Evolutionary conservation across 1,140 invertebrate species (phyloP).

Genomic region (Cotesia chilonis): DNA sequence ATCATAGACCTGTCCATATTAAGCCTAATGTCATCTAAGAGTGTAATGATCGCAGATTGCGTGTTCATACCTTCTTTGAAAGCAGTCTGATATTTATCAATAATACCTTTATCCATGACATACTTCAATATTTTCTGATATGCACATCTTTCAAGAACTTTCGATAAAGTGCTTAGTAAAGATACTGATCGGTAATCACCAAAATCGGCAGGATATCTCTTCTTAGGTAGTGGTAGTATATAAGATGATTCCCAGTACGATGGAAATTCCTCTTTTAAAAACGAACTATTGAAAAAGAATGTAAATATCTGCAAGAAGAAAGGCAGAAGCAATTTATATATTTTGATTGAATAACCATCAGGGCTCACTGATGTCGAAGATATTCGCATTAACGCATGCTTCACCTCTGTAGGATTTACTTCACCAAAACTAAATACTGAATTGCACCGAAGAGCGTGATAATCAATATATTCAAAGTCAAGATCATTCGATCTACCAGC

Average conservation of each 20-base stretch:
- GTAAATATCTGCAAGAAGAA: background rate
- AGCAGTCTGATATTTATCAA: conserved; percentile 18
- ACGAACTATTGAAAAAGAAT: conserved; percentile 18
- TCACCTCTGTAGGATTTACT: background rate
- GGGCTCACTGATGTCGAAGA: background rate
- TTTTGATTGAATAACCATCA: conserved; percentile 9
- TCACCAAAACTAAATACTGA: conserved; percentile 6
- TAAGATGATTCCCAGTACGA: background rate
- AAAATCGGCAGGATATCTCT: background rate
- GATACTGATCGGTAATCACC: conserved; percentile 26
- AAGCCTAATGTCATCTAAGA: conserved; percentile 28
- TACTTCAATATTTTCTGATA: conserved; percentile 5
- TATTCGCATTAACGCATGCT: background rate
- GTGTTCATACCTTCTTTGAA: conserved; percentile 24
- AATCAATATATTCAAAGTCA: background rate
- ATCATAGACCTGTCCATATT: conserved; percentile 24
- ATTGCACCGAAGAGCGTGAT: too few species aligned
- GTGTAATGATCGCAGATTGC: conserved; percentile 27
- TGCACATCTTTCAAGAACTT: conserved; percentile 27
- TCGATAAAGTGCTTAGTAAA: conserved; percentile 21
- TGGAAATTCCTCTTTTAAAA: background rate
- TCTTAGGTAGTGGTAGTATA: conserved; percentile 2
- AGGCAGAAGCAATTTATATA: background rate
- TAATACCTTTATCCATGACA: background rate
- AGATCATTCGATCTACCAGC: background rate